phyloP scores from a whole-genome alignment of 2,113 vertebrate genomes.

The Bubo blakistoni region DNA sequence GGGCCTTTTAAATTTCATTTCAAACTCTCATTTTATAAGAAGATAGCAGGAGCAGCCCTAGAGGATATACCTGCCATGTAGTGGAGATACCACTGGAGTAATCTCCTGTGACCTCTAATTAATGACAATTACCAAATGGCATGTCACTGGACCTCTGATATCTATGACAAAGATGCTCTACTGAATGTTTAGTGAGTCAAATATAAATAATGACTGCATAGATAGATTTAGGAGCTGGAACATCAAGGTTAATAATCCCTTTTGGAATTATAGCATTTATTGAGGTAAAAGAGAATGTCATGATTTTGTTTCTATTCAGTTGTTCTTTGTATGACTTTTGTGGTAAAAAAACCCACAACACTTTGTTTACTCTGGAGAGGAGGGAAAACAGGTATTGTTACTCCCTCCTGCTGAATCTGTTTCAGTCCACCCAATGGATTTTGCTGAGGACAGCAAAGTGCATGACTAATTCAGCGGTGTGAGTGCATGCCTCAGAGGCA shows the following conservation, averaged over 20 bases:
- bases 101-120: background rate
- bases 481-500: background rate
- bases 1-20: background rate
- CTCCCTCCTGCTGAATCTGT: background rate
- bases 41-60: background rate
- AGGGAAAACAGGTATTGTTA: background rate
- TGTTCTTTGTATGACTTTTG: background rate
- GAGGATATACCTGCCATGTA: background rate
- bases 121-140: slow-evolving; percentile 5
- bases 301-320: background rate
- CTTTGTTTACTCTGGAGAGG: background rate
- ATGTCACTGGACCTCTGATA: background rate
- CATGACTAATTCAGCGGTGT: fast-evolving
- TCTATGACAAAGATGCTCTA: background rate
- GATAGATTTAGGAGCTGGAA: slow-evolving; percentile 25
- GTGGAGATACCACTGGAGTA: background rate
- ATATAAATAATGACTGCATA: background rate
- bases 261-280: background rate
- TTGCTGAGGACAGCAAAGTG: background rate
- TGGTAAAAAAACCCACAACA: no score
- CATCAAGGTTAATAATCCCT: background rate
- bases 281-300: background rate
- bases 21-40: background rate
- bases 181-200: background rate
- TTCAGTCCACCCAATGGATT: background rate